Percentiles rank a stretch among this genome's conserved stretches.
These are phyloP conservation scores for Pentalonia nigronervosa DNA, from an alignment of 1,140 invertebrate genomes.

Conservation along the genomic window DNA sequence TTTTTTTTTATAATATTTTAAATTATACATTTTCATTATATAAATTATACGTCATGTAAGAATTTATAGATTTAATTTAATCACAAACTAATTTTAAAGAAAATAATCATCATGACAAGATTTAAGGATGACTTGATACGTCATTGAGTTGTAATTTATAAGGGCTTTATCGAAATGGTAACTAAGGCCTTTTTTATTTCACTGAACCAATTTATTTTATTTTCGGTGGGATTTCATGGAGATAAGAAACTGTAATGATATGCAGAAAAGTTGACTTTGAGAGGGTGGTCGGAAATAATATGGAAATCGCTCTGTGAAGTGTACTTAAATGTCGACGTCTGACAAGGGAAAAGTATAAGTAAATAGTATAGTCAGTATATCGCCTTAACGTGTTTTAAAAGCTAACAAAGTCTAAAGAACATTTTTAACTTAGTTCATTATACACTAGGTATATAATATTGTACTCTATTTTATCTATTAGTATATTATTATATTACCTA, in stretches of 20 bases:
- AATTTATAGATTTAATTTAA: not conserved
- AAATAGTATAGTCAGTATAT: conserved; percentile 15
- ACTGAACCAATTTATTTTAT: conserved; percentile 38
- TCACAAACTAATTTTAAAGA: not conserved
- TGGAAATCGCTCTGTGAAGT: conserved; percentile 38
- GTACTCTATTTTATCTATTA: not conserved
- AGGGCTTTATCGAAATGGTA: conserved; percentile 18
- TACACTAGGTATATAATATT: not conserved
- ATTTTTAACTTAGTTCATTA: not conserved
- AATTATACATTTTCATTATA: not conserved
- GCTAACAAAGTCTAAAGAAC: not conserved
- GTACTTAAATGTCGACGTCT: conserved; percentile 37
- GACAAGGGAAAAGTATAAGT: conserved; percentile 35
- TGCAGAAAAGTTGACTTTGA: conserved; percentile 39
- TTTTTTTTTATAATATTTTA: not conserved
- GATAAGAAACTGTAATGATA: conserved; percentile 49
- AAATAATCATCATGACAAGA: conserved; percentile 24
- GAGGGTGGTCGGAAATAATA: conserved; percentile 35
- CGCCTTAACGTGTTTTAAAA: conserved; percentile 33
- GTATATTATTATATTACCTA: no score
- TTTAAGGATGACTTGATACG: conserved; percentile 40
- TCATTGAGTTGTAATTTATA: conserved; percentile 36
- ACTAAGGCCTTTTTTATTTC: not conserved
- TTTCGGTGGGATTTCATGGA: not conserved
- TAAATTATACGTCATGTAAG: not conserved